Evolutionary conservation across 2,113 vertebrate species (phyloP).

Genomic region (Neomonachus schauinslandi): DNA sequence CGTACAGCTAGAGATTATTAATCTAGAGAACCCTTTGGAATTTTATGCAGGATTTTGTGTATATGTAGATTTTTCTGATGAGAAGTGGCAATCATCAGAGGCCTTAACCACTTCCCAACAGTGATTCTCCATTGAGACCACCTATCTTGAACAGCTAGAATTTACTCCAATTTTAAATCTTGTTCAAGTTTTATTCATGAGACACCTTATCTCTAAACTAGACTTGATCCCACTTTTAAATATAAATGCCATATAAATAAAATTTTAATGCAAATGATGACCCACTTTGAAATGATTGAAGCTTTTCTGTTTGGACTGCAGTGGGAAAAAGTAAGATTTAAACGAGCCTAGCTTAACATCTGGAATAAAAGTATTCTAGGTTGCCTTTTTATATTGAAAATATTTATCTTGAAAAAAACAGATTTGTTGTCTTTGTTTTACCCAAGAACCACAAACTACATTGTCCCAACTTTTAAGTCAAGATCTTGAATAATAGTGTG

Average conservation of each 20-base stretch:
- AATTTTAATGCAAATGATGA: constrained; percentile 8
- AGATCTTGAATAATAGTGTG: constrained; percentile 55
- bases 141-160: background rate
- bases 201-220: background rate
- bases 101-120: background rate
- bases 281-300: background rate
- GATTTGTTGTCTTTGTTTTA: constrained; percentile 52
- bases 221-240: background rate
- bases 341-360: constrained; percentile 31
- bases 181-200: background rate
- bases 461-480: constrained; percentile 68
- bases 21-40: background rate
- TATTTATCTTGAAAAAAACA: background rate
- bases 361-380: constrained; percentile 37
- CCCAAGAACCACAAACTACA: constrained; percentile 56
- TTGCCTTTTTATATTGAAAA: constrained; percentile 38
- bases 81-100: background rate
- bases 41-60: background rate
- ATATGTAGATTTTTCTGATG: background rate
- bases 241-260: constrained; percentile 6
- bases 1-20: background rate
- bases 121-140: background rate
- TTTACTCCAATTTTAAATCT: background rate
- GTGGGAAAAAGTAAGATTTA: background rate
- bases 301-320: constrained; percentile 13